Evolutionary conservation across 30 jellyfish, hydroid and myxozoan species (phyloP), one percentile per base, ranked within the genome.

Genomic region (Aurelia aurita): DNA sequence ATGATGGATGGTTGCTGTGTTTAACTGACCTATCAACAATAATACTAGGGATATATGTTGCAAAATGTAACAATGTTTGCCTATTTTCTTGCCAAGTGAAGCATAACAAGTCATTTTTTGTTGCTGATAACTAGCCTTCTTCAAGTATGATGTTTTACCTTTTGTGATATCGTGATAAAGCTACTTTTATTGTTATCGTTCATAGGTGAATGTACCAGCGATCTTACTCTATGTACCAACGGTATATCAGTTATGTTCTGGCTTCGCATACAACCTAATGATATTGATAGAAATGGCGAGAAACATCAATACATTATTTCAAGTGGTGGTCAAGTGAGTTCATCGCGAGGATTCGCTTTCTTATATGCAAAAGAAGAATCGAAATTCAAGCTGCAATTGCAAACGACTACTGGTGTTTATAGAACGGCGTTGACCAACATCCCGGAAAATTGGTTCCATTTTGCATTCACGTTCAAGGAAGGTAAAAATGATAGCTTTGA

Each of bases 271-370:
- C 94, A 80, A 70, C 88, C 91, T 1, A 54, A 69, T 63, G 96
- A 88, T 35, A 58, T 88, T 31, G 71, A 81, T 12, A 39, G 55
- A 12, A 79, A 88, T 27, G 69, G 71, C 8, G 91, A 66, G 46
- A 51, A 71, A 16, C 98, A 93, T 62, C 98, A 93, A 71, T 93
- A 93, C 84, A 93, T 93, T 63, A 82, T 88, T 15, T 93, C 98
- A 0, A 93, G 98, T 83, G 98, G 98, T 8, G 98, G 98, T 2
- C 98, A 93, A 65, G 97, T 88, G 26, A 89, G 97, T 79, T 86
- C 92, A 21, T 87, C 98, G 3, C 84, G 98, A 12, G 98, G 98
- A 45, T 93, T 87, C 59, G 88, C 98, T 5, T 81, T 93, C 76
- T 76, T 93, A 31, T 93, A 93, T 39, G 98, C 91, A 10, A 89